A percentile compares a stretch with the other conserved stretches of the same genome.
Evolutionary conservation across 2,888 invertebrate species (phyloP).

Genomic region (Chironomus tentans): DNA sequence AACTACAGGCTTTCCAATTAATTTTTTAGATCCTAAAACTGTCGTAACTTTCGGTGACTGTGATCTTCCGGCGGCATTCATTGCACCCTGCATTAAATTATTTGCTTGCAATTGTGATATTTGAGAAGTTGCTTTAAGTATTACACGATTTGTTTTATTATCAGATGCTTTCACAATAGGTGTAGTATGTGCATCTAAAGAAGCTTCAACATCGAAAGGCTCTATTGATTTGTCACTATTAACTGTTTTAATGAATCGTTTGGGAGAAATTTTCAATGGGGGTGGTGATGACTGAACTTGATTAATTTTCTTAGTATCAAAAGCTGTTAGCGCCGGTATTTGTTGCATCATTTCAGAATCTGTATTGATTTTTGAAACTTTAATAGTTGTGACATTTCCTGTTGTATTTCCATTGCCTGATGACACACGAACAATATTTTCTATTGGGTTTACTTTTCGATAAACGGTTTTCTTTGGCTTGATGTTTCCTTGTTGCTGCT

Average conservation of each 20-base stretch:
- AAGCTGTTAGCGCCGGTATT: not conserved
- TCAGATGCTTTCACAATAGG: constrained; percentile 25
- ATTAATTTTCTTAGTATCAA: not conserved
- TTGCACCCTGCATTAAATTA: no score
- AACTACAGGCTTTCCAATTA: constrained; percentile 27
- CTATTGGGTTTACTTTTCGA: not conserved
- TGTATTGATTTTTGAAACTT: no score
- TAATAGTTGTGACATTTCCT: not conserved
- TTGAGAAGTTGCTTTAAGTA: constrained; percentile 27
- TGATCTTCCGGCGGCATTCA: not conserved
- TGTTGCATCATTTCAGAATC: not conserved
- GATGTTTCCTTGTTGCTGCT: constrained; percentile 43
- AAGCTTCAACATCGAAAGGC: constrained; percentile 28
- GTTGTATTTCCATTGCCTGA: no score
- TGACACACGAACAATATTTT: no score
- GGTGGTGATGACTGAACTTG: not conserved
- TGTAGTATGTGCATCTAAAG: constrained; percentile 28
- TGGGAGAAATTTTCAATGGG: not conserved
- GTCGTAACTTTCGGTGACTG: constrained; percentile 28
- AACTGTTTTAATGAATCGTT: not conserved
- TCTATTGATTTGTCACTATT: constrained; percentile 23
- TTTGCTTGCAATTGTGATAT: constrained; percentile 1
- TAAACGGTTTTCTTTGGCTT: not conserved
- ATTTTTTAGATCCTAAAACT: constrained; percentile 28
- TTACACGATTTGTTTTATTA: not conserved